These are phyloP conservation scores for Psittacula cyanocephala DNA, from an alignment of 2,113 vertebrate genomes.

Conservation along the genomic window DNA sequence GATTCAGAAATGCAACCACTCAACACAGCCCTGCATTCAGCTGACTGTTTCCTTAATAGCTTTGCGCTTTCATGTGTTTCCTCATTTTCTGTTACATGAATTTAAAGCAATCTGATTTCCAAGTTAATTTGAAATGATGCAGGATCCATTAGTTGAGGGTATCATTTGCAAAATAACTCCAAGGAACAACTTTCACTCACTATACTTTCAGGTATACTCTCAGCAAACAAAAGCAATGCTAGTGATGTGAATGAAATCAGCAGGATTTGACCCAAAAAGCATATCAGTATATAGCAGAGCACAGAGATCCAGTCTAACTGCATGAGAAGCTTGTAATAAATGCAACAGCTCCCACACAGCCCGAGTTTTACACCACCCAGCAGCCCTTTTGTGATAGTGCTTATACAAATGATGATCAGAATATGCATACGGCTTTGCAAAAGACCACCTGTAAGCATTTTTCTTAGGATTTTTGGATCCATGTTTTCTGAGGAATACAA, in stretches of 20 bases:
- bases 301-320: background rate
- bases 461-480: background rate
- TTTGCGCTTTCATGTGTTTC: slow-evolving; percentile 60
- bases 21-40: slow-evolving; percentile 3
- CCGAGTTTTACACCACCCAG: background rate
- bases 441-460: background rate
- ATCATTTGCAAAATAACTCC: background rate
- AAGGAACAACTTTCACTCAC: background rate
- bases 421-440: background rate
- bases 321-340: background rate
- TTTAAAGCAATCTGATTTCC: slow-evolving; percentile 62
- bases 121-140: slow-evolving; percentile 55
- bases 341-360: background rate
- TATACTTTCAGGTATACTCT: background rate
- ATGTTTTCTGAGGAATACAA: background rate
- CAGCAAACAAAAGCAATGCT: background rate
- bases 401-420: background rate
- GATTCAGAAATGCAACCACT: slow-evolving; percentile 43
- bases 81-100: slow-evolving; percentile 61
- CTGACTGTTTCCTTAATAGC: slow-evolving; percentile 57
- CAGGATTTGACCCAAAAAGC: background rate
- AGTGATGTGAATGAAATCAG: background rate
- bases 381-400: background rate
- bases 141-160: slow-evolving; percentile 16
- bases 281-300: background rate